Base-by-base conservation (phyloP, 2,888 invertebrate genomes). In the Bunonema sp. region DNA sequence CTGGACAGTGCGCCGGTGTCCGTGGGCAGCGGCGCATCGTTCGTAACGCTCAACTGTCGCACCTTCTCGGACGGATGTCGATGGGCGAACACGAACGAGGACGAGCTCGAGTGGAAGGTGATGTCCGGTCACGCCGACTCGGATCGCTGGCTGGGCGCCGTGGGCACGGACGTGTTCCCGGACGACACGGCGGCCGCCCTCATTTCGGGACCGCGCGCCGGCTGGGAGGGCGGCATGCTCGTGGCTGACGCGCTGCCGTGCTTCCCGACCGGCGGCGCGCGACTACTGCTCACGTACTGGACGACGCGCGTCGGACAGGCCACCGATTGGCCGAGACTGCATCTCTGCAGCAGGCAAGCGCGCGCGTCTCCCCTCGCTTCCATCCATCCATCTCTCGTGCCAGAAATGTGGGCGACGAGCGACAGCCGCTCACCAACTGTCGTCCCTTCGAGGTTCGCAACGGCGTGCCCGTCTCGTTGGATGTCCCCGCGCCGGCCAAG, bases 21-120 rank as follows among this genome's bases (percentile, higher is more conserved):
- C n/a, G n/a, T n/a, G n/a, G n/a, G n/a, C n/a, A n/a, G n/a, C n/a
- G n/a, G n/a, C 39, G 39, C 12, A 34, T 34, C 28, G 28, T 26
- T 12, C 0, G 43, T 52, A 8, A 33, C 46, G 0, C 36, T 57
- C 34, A 54, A 57, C 32, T 54, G 54, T 23, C 45, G 44, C 2
- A 44, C 37, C 4, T 53, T 54, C 19, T 35, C 41, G 22, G 41
- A 49, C 19, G 45, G 46, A 7, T 58, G 58, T 39, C 42, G 49
- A 7, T 58, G 58, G 58, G 47, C 52, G 15, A 58, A 58, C 29
- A 56, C 54, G 3, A 52, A 53, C 32, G 52, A 55, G 23, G 58
- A 58, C 18, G 58, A 55, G 36, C 37, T 58, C 18, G 54, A 58
- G 35, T 58, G 58, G 58, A 40, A 44, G 3, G 46, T 52, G 1